Conservation (phyloP, 2,797 vertebrate genomes). For the Poeciliopsis paucimaculata region DNA sequence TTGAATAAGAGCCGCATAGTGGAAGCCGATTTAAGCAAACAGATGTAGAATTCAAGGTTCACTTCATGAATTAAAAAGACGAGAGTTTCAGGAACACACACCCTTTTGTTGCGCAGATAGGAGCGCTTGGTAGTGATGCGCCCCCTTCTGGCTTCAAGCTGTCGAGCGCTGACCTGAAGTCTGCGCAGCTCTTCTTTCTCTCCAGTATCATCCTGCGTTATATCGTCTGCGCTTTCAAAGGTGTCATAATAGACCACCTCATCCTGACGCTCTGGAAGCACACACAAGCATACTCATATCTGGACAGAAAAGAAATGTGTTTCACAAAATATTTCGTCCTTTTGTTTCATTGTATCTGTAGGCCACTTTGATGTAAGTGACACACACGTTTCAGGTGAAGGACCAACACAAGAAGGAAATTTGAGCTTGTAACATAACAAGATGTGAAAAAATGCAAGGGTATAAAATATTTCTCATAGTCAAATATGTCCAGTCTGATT, state of each 20-base stretch:
- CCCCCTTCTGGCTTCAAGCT: constrained; percentile 94
- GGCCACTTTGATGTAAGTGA: too few relatives aligned
- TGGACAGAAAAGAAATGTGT: background rate
- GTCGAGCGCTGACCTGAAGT: constrained; percentile 90
- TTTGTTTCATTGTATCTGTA: background rate
- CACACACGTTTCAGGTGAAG: background rate
- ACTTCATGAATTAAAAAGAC: constrained; percentile 8
- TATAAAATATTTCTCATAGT: background rate
- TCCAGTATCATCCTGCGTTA: constrained; percentile 80
- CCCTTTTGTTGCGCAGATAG: constrained; percentile 98
- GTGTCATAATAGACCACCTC: constrained; percentile 99
- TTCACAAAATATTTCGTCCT: background rate
- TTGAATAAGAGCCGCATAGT: background rate
- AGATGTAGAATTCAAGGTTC: background rate
- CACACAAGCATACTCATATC: constrained; percentile 10
- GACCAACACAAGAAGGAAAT: background rate
- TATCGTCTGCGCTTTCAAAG: constrained; percentile 93
- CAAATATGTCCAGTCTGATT: background rate
- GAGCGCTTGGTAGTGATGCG: constrained; percentile 96
- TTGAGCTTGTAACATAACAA: background rate
- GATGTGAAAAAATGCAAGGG: background rate
- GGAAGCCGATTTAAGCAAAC: background rate
- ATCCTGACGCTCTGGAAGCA: constrained; percentile 88
- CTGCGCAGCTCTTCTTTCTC: constrained; percentile 87
- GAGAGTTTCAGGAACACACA: constrained; percentile 54